Conservation (phyloP, 2,888 invertebrate species). For the Synergus japonicus region DNA sequence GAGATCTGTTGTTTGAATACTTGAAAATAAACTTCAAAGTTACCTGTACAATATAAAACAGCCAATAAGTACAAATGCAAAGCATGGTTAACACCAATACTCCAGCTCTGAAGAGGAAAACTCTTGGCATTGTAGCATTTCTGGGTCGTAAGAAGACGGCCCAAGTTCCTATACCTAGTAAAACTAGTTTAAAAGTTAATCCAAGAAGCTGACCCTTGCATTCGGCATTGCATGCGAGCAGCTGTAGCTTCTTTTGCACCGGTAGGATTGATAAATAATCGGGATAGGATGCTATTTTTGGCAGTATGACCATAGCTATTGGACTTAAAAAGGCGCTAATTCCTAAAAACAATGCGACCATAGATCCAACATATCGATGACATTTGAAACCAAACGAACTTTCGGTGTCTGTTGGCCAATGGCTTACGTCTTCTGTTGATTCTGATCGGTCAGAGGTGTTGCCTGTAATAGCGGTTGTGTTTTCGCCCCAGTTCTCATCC, state of each 20-base stretch:
- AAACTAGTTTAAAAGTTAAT: slow-evolving; percentile 92
- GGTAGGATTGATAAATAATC: slow-evolving; percentile 83
- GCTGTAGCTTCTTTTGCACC: slow-evolving; percentile 83
- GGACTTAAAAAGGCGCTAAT: slow-evolving; percentile 94
- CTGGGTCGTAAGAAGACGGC: slow-evolving; percentile 92
- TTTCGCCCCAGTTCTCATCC: slow-evolving; percentile 99
- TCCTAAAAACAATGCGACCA: slow-evolving; percentile 87
- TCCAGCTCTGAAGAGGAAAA: slow-evolving; percentile 93
- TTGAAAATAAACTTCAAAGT: slow-evolving; percentile 34
- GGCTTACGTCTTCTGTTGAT: slow-evolving; percentile 93
- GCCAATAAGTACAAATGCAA: slow-evolving; percentile 97
- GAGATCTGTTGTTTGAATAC: background rate
- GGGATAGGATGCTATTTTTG: slow-evolving; percentile 92
- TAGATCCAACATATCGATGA: slow-evolving; percentile 89
- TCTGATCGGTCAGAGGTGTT: slow-evolving; percentile 97
- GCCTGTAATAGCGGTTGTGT: slow-evolving; percentile 97
- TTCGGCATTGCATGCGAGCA: slow-evolving; percentile 92
- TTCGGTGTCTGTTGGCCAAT: slow-evolving; percentile 88
- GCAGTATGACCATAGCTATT: slow-evolving; percentile 95
- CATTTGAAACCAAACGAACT: slow-evolving; percentile 86
- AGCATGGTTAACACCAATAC: slow-evolving; percentile 93
- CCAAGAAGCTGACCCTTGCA: slow-evolving; percentile 96
- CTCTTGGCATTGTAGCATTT: slow-evolving; percentile 92
- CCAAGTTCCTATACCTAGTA: slow-evolving; percentile 94
- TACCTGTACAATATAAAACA: slow-evolving; percentile 96